Conservation (phyloP, 2,113 vertebrate genomes). For the Forbesichthys papilliferus region DNA sequence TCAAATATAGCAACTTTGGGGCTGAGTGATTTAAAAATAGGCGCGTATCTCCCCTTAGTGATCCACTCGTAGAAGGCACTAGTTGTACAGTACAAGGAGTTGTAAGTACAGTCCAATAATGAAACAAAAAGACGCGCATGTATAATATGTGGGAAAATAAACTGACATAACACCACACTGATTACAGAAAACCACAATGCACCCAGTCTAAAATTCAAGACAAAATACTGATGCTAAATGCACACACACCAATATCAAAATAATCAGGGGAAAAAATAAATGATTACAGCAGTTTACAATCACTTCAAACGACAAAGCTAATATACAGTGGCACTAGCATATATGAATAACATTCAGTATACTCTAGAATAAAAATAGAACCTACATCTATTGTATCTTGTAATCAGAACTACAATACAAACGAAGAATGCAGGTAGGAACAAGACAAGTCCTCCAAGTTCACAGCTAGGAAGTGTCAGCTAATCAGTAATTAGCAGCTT, state of each 20-base stretch:
- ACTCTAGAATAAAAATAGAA: slow-evolving; percentile 78
- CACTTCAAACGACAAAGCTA: slow-evolving; percentile 94
- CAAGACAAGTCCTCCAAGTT: slow-evolving; percentile 95
- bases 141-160: slow-evolving; percentile 82
- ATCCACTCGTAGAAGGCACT: slow-evolving; percentile 64
- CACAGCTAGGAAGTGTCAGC: slow-evolving; percentile 98
- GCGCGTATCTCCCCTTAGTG: slow-evolving; percentile 1
- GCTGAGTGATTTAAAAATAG: background rate
- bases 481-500: slow-evolving; percentile 99
- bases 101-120: slow-evolving; percentile 62
- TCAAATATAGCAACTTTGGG: slow-evolving; percentile 7
- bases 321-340: slow-evolving; percentile 78
- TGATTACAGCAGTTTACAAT: slow-evolving; percentile 98
- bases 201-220: slow-evolving; percentile 85
- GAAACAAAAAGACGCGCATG: slow-evolving; percentile 43
- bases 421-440: slow-evolving; percentile 90
- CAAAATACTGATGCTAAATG: slow-evolving; percentile 92
- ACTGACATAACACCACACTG: slow-evolving; percentile 87
- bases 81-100: slow-evolving; percentile 67
- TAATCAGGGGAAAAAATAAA: slow-evolving; percentile 66
- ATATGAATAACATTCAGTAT: slow-evolving; percentile 68
- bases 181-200: slow-evolving; percentile 89
- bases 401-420: slow-evolving; percentile 86
- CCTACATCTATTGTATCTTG: slow-evolving; percentile 86
- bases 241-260: slow-evolving; percentile 46